Conservation (phyloP, 2,797 vertebrate species). For the Myiotriccus ornatus region DNA sequence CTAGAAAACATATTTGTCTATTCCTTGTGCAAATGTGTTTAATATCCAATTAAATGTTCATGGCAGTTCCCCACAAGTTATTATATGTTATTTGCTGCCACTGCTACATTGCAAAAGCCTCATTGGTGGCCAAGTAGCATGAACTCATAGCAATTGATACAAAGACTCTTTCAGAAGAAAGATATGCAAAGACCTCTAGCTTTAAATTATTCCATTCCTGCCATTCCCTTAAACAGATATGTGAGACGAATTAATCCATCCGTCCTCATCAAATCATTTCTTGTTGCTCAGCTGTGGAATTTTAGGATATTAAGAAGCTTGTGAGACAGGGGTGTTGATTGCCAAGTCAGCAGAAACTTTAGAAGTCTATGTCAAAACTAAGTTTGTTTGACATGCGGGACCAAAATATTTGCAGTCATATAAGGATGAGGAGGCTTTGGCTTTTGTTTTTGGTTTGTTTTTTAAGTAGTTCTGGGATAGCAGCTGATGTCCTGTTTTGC, state of each 20-base stretch:
- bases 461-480: slow-evolving; percentile 6
- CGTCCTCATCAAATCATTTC: slow-evolving; percentile 40
- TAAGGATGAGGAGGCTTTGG: slow-evolving; percentile 18
- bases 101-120: slow-evolving; percentile 81
- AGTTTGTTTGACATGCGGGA: slow-evolving; percentile 72
- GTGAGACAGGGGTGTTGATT: slow-evolving; percentile 60
- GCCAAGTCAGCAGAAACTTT: slow-evolving; percentile 72
- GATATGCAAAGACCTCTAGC: slow-evolving; percentile 21
- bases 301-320: slow-evolving; percentile 71
- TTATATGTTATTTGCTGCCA: slow-evolving; percentile 88
- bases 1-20: slow-evolving; percentile 25
- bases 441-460: slow-evolving; percentile 21
- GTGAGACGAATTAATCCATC: slow-evolving; percentile 56
- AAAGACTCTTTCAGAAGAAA: slow-evolving; percentile 73
- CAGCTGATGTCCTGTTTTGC: slow-evolving; percentile 50
- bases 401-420: slow-evolving; percentile 51
- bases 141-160: slow-evolving; percentile 69
- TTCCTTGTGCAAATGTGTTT: slow-evolving; percentile 76
- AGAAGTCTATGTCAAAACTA: slow-evolving; percentile 68
- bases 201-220: slow-evolving; percentile 72
- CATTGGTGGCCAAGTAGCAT: slow-evolving; percentile 55
- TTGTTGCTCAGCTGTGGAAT: slow-evolving; percentile 68
- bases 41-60: slow-evolving; percentile 88
- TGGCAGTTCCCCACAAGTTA: slow-evolving; percentile 90
- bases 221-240: slow-evolving; percentile 68